Base-by-base conservation (phyloP, 2,113 vertebrate genomes). In the Zosterops lateralis region DNA sequence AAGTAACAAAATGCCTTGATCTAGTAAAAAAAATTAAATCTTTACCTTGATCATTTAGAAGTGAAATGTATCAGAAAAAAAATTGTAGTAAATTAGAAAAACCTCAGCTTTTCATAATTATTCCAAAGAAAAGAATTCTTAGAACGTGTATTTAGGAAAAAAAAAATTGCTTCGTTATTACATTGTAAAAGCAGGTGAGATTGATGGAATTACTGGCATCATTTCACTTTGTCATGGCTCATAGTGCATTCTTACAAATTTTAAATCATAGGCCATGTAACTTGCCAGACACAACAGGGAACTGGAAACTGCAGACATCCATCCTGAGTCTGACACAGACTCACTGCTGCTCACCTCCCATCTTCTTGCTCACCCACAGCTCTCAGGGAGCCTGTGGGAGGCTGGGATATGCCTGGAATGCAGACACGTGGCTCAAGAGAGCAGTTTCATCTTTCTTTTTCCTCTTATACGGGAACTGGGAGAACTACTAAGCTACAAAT, bases 341-440 rank as follows among this genome's bases (percentile, higher is more conserved):
- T 62, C 78, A 21, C 7, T 66, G 79, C 71, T 64, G 76, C 71
- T 58, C 40, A 47, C 2, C 21, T 80, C 34, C 72, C 22, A 24
- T 17, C 42, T 53, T 53, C 57, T 47, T 53, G 50, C 66, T 89
- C 34, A 10, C 25, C 32, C 58, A 20, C 58, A 54, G 58, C 42
- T 70, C 29, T 20, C 83, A 67, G 67, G 45, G 56, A 88, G 47
- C 67, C 60, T 38, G 88, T 94, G 84, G 83, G 92, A 93, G 83
- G 47, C 51, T 54, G 60, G 79, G n/a, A 66, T 17, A 62, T 64
- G 90, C 57, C 83, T 84, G 89, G 90, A 94, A 96, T 93, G 95
- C 47, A 40, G 86, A 62, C 72, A 57, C 3, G 2, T 28, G 2
- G 16, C 66, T 87, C 34, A 5, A 38, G 64, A 66, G 31, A 57